phyloP scores from a whole-genome alignment of 2,797 vertebrate species.

The Aldrovandia affinis region DNA sequence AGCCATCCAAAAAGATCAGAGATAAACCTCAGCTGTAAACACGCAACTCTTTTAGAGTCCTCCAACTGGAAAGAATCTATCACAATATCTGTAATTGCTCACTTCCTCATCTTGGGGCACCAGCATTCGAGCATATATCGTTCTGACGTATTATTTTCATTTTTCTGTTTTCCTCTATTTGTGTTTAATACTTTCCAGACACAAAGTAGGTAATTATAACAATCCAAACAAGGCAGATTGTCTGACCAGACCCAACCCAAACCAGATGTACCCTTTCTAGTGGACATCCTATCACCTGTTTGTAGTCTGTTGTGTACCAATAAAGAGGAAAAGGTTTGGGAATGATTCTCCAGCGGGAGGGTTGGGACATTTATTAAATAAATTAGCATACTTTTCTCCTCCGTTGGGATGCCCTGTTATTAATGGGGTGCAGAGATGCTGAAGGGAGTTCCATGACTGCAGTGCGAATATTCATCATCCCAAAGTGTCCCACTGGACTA shows the following conservation, averaged over 20 bases:
- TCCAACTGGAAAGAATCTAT: background rate
- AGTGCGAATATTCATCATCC: background rate
- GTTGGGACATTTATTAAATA: background rate
- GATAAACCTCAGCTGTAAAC: background rate
- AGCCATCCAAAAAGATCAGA: background rate
- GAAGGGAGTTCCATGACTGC: background rate
- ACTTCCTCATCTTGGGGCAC: background rate
- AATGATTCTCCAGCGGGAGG: conserved; percentile 24
- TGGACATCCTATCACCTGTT: conserved; percentile 46
- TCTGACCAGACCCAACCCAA: conserved; percentile 35
- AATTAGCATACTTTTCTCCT: background rate
- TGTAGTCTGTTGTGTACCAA: conserved; percentile 47
- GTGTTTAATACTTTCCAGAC: conserved; percentile 29
- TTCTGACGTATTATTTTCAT: conserved; percentile 13
- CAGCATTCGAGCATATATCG: background rate
- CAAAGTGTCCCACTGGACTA: background rate
- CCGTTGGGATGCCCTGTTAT: background rate
- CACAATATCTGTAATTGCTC: background rate
- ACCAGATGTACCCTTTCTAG: conserved; percentile 56
- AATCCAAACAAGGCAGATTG: conserved; percentile 41
- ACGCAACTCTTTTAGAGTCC: conserved; percentile 4
- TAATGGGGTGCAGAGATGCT: conserved; percentile 8
- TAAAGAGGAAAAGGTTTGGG: conserved; percentile 46
- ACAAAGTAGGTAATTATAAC: conserved; percentile 41
- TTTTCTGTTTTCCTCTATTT: conserved; percentile 4